phyloP scores from a whole-genome alignment of 35 echinoderm and acorn worm species.

The Stichopus chloronotus region DNA sequence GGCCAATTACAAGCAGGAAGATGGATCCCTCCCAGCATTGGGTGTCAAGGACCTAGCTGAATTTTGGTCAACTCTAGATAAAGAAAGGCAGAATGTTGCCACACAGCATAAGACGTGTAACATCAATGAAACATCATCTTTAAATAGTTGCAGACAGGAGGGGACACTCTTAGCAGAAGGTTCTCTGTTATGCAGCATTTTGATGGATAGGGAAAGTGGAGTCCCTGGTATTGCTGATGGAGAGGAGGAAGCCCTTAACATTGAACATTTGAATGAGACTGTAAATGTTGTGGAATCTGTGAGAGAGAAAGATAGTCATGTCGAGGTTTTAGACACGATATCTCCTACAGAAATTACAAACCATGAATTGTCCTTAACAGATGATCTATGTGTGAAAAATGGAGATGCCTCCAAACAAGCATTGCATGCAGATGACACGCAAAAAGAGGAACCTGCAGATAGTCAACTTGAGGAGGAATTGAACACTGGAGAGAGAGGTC shows the following conservation, averaged over 20 bases:
- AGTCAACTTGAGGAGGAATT: background rate
- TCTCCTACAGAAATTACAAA: background rate
- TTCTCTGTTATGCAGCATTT: too few species aligned
- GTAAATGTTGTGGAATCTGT: background rate
- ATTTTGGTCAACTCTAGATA: too few species aligned
- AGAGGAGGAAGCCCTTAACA: background rate
- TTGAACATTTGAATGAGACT: background rate
- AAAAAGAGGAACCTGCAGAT: background rate
- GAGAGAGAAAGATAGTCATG: background rate
- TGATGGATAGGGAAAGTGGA: too few species aligned
- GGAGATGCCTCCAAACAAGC: background rate
- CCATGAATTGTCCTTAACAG: background rate
- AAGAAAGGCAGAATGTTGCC: too few species aligned
- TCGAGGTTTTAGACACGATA: background rate
- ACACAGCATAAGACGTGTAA: too few species aligned
- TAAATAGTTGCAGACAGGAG: too few species aligned
- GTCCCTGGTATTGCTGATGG: too few species aligned
- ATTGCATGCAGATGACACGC: background rate
- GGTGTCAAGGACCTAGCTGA: too few species aligned
- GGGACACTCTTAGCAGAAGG: too few species aligned
- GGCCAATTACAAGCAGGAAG: too few species aligned
- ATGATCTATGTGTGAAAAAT: background rate
- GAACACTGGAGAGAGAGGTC: background rate
- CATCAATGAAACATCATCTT: too few species aligned
- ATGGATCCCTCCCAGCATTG: too few species aligned